Conservation (phyloP, 2,113 vertebrate genomes). For the Silurus meridionalis region DNA sequence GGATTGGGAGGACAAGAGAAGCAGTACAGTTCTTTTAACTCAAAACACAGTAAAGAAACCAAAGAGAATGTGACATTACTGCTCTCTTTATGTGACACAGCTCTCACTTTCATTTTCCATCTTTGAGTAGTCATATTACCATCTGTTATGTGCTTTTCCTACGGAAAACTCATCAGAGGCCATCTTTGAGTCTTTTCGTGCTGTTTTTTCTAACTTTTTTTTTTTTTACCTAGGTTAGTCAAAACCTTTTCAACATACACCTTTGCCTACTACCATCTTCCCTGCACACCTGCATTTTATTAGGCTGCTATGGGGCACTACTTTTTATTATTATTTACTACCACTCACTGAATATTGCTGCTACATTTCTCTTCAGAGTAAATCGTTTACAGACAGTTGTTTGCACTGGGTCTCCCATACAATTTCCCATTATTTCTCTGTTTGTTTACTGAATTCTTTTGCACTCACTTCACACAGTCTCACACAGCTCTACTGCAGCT, state of each 20-base stretch:
- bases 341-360: background rate
- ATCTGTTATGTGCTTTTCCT: background rate
- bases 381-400: background rate
- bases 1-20: slow-evolving; percentile 46
- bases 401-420: slow-evolving; percentile 6
- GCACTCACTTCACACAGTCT: background rate
- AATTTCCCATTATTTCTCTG: background rate
- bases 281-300: background rate
- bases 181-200: background rate
- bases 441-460: background rate
- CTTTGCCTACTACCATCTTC: background rate
- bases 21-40: slow-evolving; percentile 47
- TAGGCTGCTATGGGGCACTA: background rate
- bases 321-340: background rate
- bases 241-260: background rate
- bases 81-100: background rate
- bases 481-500: background rate
- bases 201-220: background rate
- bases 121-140: background rate
- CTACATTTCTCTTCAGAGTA: background rate
- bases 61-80: background rate
- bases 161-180: background rate
- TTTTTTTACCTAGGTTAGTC: background rate
- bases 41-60: background rate
- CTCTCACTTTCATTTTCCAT: background rate